phyloP scores from a whole-genome alignment of 2,797 vertebrate species.

The Megalops cyprinoides region DNA sequence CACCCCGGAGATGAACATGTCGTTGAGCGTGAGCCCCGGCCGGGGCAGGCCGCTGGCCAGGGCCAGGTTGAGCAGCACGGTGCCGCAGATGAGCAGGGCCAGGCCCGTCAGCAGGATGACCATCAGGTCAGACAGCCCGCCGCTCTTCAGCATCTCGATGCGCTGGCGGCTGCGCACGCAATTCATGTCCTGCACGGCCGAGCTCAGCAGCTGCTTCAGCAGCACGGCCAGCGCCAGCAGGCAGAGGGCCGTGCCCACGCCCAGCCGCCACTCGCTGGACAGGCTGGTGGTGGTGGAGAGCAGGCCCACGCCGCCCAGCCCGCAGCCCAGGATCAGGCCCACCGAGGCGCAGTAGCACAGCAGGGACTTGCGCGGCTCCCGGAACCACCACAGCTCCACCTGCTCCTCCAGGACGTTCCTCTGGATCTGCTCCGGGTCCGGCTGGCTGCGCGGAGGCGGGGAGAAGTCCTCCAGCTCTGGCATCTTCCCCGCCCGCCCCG shows the following conservation, averaged over 20 bases:
- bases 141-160: conserved; percentile 90
- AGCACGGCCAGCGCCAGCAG: conserved; percentile 89
- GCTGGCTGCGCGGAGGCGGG: conserved; percentile 61
- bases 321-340: conserved; percentile 86
- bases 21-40: conserved; percentile 79
- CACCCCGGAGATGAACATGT: conserved; percentile 92
- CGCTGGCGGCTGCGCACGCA: conserved; percentile 86
- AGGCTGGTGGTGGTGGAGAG: conserved; percentile 93
- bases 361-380: conserved; percentile 87
- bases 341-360: conserved; percentile 89
- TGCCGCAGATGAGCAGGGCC: conserved; percentile 83
- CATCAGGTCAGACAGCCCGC: conserved; percentile 85
- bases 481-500: conserved; percentile 66
- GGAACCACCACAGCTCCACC: conserved; percentile 97
- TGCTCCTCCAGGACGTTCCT: conserved; percentile 91
- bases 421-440: conserved; percentile 77
- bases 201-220: conserved; percentile 95
- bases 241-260: conserved; percentile 85
- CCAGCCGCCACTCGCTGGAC: conserved; percentile 93
- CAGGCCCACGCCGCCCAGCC: conserved; percentile 87
- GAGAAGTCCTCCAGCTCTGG: conserved; percentile 80
- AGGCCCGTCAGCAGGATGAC: conserved; percentile 85
- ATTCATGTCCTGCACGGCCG: conserved; percentile 98
- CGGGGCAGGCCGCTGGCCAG: conserved; percentile 78
- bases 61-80: conserved; percentile 83